Conservation (phyloP, 2,888 invertebrate genomes). For the Catocala sponsa region DNA sequence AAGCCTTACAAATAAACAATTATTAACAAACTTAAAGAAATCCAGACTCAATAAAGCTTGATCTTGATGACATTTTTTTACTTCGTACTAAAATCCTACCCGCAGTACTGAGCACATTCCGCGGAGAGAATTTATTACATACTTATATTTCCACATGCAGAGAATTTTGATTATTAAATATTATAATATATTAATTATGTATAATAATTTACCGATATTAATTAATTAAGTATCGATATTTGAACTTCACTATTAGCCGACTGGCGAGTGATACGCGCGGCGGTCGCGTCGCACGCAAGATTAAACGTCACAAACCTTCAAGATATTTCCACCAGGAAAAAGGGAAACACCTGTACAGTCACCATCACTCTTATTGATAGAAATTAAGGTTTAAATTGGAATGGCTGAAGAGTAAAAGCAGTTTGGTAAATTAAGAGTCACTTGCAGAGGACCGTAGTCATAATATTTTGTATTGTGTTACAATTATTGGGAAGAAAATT, state of each 20-base stretch:
- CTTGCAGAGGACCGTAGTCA: constrained; percentile 68
- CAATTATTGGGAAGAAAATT: constrained; percentile 60
- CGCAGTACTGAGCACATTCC: too few species aligned
- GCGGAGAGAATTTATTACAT: too few species aligned
- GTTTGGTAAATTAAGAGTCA: constrained; percentile 65
- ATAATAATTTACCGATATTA: neutral
- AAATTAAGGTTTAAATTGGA: constrained; percentile 51
- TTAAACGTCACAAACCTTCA: constrained; percentile 87
- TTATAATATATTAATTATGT: neutral
- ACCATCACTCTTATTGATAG: constrained; percentile 46
- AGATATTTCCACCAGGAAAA: constrained; percentile 67
- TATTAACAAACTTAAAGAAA: too few species aligned
- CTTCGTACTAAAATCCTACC: too few species aligned
- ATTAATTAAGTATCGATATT: constrained; percentile 34
- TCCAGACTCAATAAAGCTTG: too few species aligned
- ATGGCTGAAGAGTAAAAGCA: constrained; percentile 15
- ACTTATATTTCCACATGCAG: too few species aligned
- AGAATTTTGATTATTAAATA: neutral
- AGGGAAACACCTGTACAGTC: constrained; percentile 54
- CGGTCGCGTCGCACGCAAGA: constrained; percentile 85
- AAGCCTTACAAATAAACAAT: too few species aligned
- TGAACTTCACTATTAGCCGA: constrained; percentile 62
- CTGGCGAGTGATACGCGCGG: constrained; percentile 83
- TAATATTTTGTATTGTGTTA: constrained; percentile 62
- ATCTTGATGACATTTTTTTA: too few species aligned